A percentile compares a stretch with the other conserved stretches of the same genome.
Evolutionary conservation across 1,140 invertebrate genomes (phyloP).

Genomic region (Diploscapter pachys): DNA sequence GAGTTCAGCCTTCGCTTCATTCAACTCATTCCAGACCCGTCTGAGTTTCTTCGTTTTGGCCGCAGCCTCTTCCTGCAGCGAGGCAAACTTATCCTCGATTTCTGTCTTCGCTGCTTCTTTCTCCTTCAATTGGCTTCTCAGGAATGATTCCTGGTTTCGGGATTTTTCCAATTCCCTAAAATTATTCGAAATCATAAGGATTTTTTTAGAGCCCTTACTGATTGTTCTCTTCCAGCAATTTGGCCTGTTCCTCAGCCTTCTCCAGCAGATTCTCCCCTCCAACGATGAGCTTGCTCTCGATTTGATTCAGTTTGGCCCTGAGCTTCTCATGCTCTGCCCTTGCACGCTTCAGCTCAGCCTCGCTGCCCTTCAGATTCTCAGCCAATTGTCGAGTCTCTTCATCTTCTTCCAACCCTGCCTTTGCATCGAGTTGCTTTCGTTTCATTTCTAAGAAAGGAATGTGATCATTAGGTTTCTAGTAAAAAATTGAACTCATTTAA

Average conservation of each 20-base stretch:
- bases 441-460: too few relatives aligned
- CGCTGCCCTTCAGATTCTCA: conserved; percentile 15
- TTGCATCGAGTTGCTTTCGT: conserved; percentile 13
- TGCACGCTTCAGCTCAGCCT: conserved; percentile 25
- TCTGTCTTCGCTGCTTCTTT: conserved; percentile 76
- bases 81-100: conserved; percentile 78
- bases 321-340: conserved; percentile 60
- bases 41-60: conserved; percentile 89
- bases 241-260: conserved; percentile 89
- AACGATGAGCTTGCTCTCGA: conserved; percentile 92
- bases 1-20: conserved; percentile 62
- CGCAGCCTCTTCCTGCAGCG: conserved; percentile 74
- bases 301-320: conserved; percentile 77
- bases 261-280: conserved; percentile 97
- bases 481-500: too few relatives aligned
- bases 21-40: conserved; percentile 68
- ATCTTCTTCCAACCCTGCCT: conserved; percentile 26
- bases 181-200: conserved; percentile 5
- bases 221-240: conserved; percentile 80
- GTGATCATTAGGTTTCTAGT: too few relatives aligned
- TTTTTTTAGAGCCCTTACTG: conserved; percentile 26
- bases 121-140: conserved; percentile 67
- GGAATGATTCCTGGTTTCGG: conserved; percentile 75
- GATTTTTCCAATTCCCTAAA: conserved; percentile 76
- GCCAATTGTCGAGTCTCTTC: conserved; percentile 20